Conservation (phyloP, 2,797 vertebrate species). For the Hydrophis major region DNA sequence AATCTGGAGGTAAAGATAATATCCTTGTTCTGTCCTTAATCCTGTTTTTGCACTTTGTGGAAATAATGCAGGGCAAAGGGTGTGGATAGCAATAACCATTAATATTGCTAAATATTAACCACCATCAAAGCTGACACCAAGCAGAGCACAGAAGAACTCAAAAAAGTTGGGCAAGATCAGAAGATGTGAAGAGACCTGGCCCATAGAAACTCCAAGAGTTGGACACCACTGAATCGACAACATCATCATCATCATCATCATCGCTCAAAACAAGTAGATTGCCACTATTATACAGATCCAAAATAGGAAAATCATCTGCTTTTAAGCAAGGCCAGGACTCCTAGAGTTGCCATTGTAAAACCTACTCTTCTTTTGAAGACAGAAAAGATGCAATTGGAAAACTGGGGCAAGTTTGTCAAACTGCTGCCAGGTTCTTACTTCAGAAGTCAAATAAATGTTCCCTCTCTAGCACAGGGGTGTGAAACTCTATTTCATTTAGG, state of each 20-base stretch:
- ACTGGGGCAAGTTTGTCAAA: not conserved
- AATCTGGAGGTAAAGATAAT: slow-evolving; percentile 7
- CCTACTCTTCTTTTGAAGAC: not conserved
- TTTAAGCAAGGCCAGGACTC: not conserved
- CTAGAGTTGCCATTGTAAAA: not conserved
- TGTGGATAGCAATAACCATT: not conserved
- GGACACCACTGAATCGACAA: not conserved
- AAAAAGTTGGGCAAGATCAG: not conserved
- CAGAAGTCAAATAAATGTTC: not conserved
- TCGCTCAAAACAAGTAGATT: not conserved
- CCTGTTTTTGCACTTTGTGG: not conserved
- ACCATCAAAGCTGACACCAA: not conserved
- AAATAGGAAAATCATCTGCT: not conserved
- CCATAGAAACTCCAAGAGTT: not conserved
- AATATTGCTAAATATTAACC: not conserved
- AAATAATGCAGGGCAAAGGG: not conserved
- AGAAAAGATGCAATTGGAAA: not conserved
- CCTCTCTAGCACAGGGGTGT: not conserved
- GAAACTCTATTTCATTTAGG: too few species aligned
- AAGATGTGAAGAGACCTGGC: not conserved
- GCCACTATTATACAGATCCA: not conserved
- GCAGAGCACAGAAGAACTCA: not conserved
- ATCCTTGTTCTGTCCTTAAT: not conserved
- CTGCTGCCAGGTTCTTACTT: not conserved
- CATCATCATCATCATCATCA: not conserved